Conservation (phyloP, 2,113 vertebrate species). For the Heterotis niloticus region DNA sequence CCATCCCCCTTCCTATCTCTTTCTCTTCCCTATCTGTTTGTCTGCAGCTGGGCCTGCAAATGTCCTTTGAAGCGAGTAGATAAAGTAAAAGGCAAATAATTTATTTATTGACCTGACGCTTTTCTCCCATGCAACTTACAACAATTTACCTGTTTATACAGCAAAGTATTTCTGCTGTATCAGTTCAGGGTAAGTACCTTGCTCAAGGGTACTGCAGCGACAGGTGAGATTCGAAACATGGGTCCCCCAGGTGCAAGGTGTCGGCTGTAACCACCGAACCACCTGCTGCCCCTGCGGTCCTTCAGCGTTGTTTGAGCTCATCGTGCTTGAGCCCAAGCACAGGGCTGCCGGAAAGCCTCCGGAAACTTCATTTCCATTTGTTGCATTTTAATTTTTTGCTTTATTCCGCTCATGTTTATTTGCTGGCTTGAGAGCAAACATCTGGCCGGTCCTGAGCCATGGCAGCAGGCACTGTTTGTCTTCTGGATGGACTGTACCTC, state of each 20-base stretch:
- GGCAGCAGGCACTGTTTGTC: constrained; percentile 57
- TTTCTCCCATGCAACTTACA: no score
- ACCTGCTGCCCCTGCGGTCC: no score
- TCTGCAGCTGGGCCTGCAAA: constrained; percentile 31
- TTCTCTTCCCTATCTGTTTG: constrained; percentile 10
- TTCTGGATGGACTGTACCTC: constrained; percentile 51
- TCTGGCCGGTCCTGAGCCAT: constrained; percentile 52
- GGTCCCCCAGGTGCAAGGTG: no score
- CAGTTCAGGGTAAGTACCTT: no score
- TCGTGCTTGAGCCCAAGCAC: neutral
- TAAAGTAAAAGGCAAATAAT: neutral
- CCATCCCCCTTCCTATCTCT: neutral
- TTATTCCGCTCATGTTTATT: constrained; percentile 65
- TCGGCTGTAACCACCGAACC: no score
- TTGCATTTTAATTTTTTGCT: constrained; percentile 56
- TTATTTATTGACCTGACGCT: no score
- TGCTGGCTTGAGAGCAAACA: constrained; percentile 67
- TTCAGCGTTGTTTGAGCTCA: neutral
- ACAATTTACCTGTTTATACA: no score
- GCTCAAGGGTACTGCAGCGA: neutral
- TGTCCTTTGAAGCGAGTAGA: constrained; percentile 47
- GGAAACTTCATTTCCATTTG: constrained; percentile 49
- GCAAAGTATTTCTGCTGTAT: no score
- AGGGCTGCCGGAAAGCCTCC: neutral
- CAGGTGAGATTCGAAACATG: constrained; percentile 14